These are phyloP conservation scores for Gulo gulo DNA, from an alignment of 2,113 vertebrate species.

Conservation along the genomic window DNA sequence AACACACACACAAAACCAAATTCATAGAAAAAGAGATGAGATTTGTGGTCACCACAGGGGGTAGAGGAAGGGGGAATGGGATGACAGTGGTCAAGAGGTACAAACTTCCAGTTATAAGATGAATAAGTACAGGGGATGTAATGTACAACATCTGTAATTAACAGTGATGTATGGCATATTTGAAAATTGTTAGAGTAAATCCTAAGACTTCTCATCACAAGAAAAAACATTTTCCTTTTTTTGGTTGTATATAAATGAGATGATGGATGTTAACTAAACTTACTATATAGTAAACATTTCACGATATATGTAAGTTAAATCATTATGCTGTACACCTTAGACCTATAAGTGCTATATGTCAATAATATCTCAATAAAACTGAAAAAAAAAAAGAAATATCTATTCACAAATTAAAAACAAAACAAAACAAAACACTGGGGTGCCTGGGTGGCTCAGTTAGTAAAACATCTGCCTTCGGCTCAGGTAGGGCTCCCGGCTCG, in stretches of 20 bases:
- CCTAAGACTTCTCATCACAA: background rate
- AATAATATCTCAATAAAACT: background rate
- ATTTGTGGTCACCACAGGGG: background rate
- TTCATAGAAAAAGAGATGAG: background rate
- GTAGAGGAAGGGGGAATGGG: background rate
- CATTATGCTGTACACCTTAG: background rate
- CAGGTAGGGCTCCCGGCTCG: no score
- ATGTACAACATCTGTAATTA: background rate
- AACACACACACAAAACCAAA: background rate
- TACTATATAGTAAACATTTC: background rate
- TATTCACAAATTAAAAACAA: background rate
- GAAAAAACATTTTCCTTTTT: background rate
- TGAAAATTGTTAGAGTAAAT: background rate
- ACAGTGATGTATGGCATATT: background rate
- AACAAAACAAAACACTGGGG: no score
- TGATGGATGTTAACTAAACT: background rate
- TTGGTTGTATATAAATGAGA: background rate
- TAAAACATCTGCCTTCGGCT: no score
- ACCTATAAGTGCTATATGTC: background rate
- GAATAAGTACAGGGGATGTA: background rate
- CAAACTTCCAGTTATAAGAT: background rate
- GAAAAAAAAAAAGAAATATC: background rate
- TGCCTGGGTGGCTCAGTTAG: background rate
- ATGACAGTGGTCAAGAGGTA: background rate
- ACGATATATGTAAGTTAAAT: background rate